A percentile compares a stretch with the other conserved stretches of the same genome.
These are phyloP conservation scores for Zeugodacus cucurbitae DNA, from an alignment of 1,140 invertebrate genomes.

Conservation along the genomic window DNA sequence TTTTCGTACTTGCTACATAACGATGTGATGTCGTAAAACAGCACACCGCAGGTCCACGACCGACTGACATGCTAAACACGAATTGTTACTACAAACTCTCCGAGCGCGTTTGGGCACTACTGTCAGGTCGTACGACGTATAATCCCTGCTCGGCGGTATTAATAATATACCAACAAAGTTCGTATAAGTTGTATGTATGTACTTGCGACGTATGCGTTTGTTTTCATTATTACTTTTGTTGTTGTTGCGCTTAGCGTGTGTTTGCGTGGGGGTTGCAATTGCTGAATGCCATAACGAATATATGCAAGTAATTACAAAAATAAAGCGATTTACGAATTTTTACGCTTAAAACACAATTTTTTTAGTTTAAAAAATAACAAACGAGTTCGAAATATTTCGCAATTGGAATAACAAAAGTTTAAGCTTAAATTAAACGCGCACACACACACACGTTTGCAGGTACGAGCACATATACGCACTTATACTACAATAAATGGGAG, in stretches of 20 bases:
- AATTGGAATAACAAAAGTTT: background rate
- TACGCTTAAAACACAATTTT: background rate
- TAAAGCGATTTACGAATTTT: background rate
- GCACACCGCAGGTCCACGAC: background rate
- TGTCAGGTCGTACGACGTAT: background rate
- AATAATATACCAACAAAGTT: background rate
- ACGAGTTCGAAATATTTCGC: background rate
- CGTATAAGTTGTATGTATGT: background rate
- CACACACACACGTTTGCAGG: no score
- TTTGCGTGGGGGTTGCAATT: slow-evolving; percentile 22
- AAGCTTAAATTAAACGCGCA: no score
- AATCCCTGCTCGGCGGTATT: background rate
- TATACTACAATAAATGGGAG: no score
- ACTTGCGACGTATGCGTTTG: background rate
- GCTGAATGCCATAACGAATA: background rate
- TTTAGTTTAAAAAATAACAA: background rate
- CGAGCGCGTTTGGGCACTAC: background rate
- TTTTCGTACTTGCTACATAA: background rate
- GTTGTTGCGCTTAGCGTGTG: slow-evolving; percentile 1
- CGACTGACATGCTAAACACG: slow-evolving; percentile 6
- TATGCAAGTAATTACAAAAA: background rate
- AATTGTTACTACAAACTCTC: slow-evolving; percentile 11
- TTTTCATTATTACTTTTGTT: background rate
- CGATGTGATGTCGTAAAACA: background rate
- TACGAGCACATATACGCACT: no score